Conservation (phyloP, 2,113 vertebrate species). For the Daboia siamensis region DNA sequence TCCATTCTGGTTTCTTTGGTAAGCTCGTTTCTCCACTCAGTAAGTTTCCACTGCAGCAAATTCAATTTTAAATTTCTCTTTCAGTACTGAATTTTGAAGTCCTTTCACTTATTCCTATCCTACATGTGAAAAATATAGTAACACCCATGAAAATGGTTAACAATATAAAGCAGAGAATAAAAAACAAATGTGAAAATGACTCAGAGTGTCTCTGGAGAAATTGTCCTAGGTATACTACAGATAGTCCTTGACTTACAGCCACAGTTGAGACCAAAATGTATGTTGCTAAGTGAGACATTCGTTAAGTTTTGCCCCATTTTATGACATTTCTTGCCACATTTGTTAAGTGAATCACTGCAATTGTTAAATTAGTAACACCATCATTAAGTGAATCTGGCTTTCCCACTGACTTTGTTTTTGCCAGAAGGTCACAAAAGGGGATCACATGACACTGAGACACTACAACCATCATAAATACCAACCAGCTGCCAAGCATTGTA, state of each 20-base stretch:
- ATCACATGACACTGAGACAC: not conserved
- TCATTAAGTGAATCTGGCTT: no score
- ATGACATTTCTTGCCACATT: no score
- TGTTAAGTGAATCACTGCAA: no score
- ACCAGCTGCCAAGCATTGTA: not conserved
- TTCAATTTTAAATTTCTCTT: no score
- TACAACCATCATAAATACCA: not conserved
- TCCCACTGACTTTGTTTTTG: no score
- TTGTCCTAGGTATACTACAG: not conserved
- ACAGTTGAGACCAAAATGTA: not conserved
- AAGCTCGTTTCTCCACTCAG: no score
- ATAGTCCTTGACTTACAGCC: not conserved
- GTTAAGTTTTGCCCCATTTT: not conserved
- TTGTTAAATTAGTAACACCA: no score
- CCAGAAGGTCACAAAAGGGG: not conserved
- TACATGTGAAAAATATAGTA: not conserved
- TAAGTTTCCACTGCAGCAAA: no score
- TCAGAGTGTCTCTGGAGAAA: not conserved
- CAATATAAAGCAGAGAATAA: not conserved
- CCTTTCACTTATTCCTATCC: no score
- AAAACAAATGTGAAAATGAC: not conserved
- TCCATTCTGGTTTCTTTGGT: no score
- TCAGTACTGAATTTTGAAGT: no score
- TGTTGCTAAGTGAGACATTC: not conserved
- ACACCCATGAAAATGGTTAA: not conserved